Evolutionary conservation across 2,888 invertebrate species (phyloP), one percentile per base, ranked within the genome.

Genomic region (Platycheirus rosarum): DNA sequence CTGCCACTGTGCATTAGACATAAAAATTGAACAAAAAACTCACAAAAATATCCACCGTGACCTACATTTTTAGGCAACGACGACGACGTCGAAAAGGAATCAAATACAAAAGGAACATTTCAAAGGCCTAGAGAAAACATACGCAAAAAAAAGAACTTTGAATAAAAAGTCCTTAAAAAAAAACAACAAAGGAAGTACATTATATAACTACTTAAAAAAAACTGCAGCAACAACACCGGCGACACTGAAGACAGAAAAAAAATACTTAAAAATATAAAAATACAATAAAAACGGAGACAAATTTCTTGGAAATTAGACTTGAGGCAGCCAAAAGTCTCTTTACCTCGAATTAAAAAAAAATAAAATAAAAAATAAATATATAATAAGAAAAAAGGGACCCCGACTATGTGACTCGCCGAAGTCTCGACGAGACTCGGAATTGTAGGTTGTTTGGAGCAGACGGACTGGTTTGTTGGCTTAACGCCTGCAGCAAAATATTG

Each of bases 231-330:
- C 32, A 44, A 26, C 44, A 44, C 8, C 11, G 42, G 9, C 44
- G 68, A 46, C 32, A 23, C 9, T 26, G 26, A 60, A 20, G n/a
- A n/a, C n/a, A n/a, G n/a, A 0, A 23, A 40, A 55, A 46, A 20
- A 62, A 32, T 23, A 37, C 14, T n/a, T 14, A 20, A 44, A 48
- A 20, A 69, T 42, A 37, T 29, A 55, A 66, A 66, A 75, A 16
- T 3, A 65, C 57, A 69, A 49, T 32, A 35, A 11, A 18, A 35
- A 65, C 55, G 60, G 76, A 76, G 76, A 80, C 76, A 71, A 80
- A 76, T 66, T 80, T 80, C 80, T 80, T 70, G 80, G 80, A 80
- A 80, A 76, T 76, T 48, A 65, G 76, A 80, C 76, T 76, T 26
- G 60, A 60, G 66, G 70, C 76, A 70, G 76, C 70, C 70, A 71